A percentile compares a stretch with the other conserved stretches of the same genome.
Conservation (phyloP, 1,140 invertebrate species). For the Zaprionus africanus region DNA sequence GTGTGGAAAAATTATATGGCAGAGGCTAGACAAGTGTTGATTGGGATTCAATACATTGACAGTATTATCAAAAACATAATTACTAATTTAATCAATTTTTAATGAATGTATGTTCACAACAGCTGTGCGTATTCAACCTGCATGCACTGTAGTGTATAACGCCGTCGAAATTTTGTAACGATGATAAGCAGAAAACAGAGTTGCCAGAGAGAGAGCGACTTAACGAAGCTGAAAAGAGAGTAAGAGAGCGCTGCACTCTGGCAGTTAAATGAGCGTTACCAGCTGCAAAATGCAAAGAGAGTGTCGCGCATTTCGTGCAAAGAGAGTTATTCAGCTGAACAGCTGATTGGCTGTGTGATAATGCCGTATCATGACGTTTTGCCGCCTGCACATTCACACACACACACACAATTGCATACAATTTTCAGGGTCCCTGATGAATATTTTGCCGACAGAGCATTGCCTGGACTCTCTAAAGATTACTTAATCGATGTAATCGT, state of each 20-base stretch:
- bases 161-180: constrained; percentile 34
- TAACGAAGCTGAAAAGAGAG: constrained; percentile 6
- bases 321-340: constrained; percentile 27
- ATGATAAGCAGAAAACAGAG: constrained; percentile 41
- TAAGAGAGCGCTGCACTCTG: constrained; percentile 4
- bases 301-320: background rate
- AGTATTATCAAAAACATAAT: background rate
- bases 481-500: constrained; percentile 3
- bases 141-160: constrained; percentile 20
- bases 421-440: background rate
- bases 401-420: background rate
- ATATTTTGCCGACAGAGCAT: background rate
- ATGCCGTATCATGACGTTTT: constrained; percentile 37
- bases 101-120: background rate
- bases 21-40: background rate
- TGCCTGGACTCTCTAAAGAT: background rate
- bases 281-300: constrained; percentile 10
- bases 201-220: constrained; percentile 13
- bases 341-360: constrained; percentile 32
- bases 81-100: background rate
- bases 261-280: constrained; percentile 18
- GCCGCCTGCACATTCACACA: background rate
- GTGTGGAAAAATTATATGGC: background rate
- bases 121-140: background rate
- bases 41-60: background rate